Conservation (phyloP, 2,113 vertebrate species). For the Manacus vitellinus region DNA sequence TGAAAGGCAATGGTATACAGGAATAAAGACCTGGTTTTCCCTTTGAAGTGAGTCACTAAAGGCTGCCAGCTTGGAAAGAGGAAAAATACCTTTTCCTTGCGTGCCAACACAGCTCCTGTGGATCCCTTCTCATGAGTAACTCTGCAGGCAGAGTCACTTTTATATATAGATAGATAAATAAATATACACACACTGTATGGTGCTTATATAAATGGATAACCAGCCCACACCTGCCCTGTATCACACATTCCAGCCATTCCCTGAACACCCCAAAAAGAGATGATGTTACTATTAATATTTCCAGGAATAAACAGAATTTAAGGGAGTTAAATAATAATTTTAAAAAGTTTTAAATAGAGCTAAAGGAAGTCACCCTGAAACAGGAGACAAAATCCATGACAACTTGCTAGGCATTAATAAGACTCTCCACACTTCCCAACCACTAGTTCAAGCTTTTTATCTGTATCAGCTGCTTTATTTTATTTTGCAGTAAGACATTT, state of each 20-base stretch:
- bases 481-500: background rate
- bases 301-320: background rate
- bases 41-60: background rate
- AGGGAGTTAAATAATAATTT: background rate
- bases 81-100: background rate
- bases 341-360: background rate
- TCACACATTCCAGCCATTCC: background rate
- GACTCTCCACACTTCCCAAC: background rate
- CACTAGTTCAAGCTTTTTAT: background rate
- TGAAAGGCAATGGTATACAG: background rate
- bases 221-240: background rate
- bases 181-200: background rate
- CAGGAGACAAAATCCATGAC: background rate
- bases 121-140: background rate
- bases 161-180: too few relatives aligned
- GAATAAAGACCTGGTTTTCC: background rate
- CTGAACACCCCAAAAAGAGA: background rate
- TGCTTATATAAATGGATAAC: background rate
- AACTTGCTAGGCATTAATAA: background rate
- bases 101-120: background rate
- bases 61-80: background rate
- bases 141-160: background rate
- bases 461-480: background rate
- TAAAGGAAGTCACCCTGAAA: background rate
- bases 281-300: fast-evolving